Conservation (phyloP, 1,140 invertebrate genomes). For the Pseudoatta argentina region DNA sequence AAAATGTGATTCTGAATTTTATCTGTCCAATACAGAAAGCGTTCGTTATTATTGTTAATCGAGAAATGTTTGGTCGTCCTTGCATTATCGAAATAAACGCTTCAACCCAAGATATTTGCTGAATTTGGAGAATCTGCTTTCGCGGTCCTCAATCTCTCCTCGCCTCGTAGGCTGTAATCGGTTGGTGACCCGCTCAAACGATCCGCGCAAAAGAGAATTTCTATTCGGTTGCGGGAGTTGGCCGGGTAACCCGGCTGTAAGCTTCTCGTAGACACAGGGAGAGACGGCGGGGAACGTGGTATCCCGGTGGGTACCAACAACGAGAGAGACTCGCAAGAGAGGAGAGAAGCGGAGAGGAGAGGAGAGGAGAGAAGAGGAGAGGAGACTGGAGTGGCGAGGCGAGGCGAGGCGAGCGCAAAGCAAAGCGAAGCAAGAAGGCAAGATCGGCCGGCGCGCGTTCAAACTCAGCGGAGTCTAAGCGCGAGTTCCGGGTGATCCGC, state of each 20-base stretch:
- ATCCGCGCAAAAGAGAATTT: slow-evolving; percentile 53
- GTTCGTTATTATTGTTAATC: neutral
- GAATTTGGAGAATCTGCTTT: slow-evolving; percentile 18
- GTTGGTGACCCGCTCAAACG: slow-evolving; percentile 15
- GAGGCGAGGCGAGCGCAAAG: slow-evolving; percentile 66
- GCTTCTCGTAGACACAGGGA: slow-evolving; percentile 61
- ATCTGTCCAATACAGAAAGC: neutral
- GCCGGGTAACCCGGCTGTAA: slow-evolving; percentile 48
- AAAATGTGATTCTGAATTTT: slow-evolving; percentile 10
- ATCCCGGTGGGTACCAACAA: slow-evolving; percentile 45
- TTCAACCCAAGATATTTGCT: neutral
- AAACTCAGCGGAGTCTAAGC: slow-evolving; percentile 85
- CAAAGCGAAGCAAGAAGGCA: slow-evolving; percentile 77
- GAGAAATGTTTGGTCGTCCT: neutral
- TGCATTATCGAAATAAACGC: neutral
- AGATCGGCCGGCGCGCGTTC: slow-evolving; percentile 82
- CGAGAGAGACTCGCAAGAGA: slow-evolving; percentile 64
- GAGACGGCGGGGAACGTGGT: slow-evolving; percentile 63
- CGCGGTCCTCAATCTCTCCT: neutral
- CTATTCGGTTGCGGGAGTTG: slow-evolving; percentile 49
- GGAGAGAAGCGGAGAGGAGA: slow-evolving; percentile 57
- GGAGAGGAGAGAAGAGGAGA: slow-evolving; percentile 19
- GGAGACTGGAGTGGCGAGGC: slow-evolving; percentile 26
- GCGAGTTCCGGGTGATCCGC: slow-evolving; percentile 87
- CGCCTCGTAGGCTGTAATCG: slow-evolving; percentile 29